These are phyloP conservation scores for Columba janthina DNA, from an alignment of 2,113 vertebrate species.

Conservation along the genomic window DNA sequence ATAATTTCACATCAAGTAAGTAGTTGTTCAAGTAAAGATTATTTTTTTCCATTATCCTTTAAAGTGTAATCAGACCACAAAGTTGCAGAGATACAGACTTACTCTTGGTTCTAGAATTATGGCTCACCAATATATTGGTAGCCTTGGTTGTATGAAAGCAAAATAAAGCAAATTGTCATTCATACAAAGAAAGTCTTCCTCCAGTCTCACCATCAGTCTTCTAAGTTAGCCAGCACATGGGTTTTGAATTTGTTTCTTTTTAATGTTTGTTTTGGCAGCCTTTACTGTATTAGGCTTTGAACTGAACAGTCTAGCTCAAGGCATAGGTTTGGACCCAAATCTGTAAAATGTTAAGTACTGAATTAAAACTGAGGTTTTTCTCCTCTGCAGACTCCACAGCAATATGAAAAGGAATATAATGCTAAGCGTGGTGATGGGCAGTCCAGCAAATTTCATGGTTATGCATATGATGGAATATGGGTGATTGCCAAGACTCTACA, in stretches of 20 bases:
- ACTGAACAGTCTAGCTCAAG: neutral
- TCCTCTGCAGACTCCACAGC: slow-evolving; percentile 88
- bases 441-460: slow-evolving; percentile 97
- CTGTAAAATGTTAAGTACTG: neutral
- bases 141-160: neutral
- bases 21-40: neutral
- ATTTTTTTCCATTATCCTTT: neutral
- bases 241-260: neutral
- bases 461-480: slow-evolving; percentile 99
- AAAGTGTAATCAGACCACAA: neutral
- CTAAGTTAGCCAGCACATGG: neutral
- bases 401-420: slow-evolving; percentile 95
- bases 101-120: neutral
- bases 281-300: neutral
- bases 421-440: slow-evolving; percentile 90
- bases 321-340: neutral
- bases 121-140: neutral
- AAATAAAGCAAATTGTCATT: neutral
- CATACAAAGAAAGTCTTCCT: neutral
- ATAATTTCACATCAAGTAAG: neutral
- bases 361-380: neutral
- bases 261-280: neutral
- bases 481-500: slow-evolving; percentile 95
- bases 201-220: neutral
- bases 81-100: neutral